phyloP scores from a whole-genome alignment of 2,797 vertebrate genomes.

The Delichon dasypus region DNA sequence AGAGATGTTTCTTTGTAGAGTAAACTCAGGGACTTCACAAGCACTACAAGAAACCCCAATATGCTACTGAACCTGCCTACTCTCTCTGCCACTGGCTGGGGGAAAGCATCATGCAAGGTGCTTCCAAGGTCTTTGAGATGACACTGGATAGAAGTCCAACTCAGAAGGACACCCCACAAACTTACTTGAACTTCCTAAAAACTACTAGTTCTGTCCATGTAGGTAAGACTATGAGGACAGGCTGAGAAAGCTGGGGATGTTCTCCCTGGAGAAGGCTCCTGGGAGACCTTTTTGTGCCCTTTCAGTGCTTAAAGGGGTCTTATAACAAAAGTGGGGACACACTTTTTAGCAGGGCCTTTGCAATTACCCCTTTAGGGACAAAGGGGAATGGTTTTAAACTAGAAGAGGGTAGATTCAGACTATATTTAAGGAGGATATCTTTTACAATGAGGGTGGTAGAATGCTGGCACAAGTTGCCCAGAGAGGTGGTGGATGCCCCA shows the following conservation, averaged over 20 bases:
- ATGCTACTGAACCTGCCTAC: neutral
- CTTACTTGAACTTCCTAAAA: neutral
- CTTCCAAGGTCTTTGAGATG: neutral
- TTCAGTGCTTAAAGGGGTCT: neutral
- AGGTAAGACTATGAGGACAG: neutral
- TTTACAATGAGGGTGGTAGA: neutral
- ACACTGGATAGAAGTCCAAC: neutral
- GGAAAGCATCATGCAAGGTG: neutral
- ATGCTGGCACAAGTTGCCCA: neutral
- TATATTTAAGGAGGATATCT: neutral
- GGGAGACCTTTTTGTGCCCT: neutral
- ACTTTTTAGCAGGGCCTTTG: neutral
- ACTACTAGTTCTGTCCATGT: neutral
- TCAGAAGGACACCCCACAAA: neutral
- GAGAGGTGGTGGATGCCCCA: neutral
- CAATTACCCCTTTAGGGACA: neutral
- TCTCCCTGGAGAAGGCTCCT: neutral
- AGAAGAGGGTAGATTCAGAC: neutral
- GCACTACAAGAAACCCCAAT: neutral
- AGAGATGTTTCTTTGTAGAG: neutral
- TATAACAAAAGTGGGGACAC: neutral
- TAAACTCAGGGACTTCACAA: slow-evolving; percentile 49
- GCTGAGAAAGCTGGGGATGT: neutral
- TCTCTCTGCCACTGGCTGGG: neutral
- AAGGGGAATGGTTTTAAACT: neutral